Conservation (phyloP, 2,888 invertebrate species). For the Calliphora vomitoria region DNA sequence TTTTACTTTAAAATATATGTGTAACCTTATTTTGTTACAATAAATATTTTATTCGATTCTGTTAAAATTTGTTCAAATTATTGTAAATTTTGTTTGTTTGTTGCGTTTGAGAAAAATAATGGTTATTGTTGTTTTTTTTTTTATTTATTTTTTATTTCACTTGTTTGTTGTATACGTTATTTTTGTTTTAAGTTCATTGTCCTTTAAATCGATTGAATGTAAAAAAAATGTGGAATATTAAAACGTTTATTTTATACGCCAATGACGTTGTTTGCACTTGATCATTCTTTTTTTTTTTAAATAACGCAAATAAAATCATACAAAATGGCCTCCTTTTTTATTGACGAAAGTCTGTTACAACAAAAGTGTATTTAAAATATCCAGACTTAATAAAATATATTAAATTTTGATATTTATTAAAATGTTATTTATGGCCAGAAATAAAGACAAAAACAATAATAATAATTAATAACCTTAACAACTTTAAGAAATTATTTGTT, state of each 20-base stretch:
- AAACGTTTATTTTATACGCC: conserved; percentile 5
- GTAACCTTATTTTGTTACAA: too few relatives aligned
- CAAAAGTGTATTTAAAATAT: not conserved
- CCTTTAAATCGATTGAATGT: conserved; percentile 32
- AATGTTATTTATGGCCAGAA: too few relatives aligned
- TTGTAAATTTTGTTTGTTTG: not conserved
- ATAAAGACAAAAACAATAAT: too few relatives aligned
- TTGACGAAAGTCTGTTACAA: not conserved
- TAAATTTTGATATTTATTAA: not conserved
- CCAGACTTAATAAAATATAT: not conserved
- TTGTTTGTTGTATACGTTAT: conserved; percentile 1
- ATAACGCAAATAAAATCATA: not conserved
- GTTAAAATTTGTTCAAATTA: too few relatives aligned
- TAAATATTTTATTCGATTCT: too few relatives aligned
- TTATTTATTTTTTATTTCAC: conserved; percentile 2
- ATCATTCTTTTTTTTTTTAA: not conserved
- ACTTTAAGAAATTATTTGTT: too few relatives aligned
- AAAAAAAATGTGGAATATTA: conserved; percentile 13
- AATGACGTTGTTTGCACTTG: conserved; percentile 45
- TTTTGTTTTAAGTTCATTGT: conserved; percentile 44
- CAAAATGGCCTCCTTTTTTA: conserved; percentile 29
- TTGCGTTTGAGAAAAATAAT: conserved; percentile 6
- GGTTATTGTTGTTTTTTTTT: not conserved
- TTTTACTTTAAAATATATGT: too few relatives aligned
- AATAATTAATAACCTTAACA: too few relatives aligned